These are phyloP conservation scores for Etheostoma spectabile DNA, from an alignment of 2,113 vertebrate genomes.

Conservation along the genomic window DNA sequence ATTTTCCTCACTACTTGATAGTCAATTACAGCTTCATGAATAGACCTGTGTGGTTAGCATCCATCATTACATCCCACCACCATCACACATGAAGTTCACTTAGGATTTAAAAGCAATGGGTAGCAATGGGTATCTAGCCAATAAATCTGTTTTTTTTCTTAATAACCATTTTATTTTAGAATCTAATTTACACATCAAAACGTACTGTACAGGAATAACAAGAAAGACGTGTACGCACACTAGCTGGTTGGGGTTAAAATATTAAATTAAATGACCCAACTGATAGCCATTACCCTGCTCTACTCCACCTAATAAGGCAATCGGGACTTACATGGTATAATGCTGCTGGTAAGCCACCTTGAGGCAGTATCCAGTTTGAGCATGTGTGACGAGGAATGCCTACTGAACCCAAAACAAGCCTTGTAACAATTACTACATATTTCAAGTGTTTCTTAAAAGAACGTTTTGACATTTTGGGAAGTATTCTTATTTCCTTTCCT, in stretches of 20 bases:
- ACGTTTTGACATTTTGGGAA: neutral
- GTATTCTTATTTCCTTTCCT: neutral
- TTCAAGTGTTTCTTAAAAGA: neutral
- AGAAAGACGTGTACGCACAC: conserved; percentile 37
- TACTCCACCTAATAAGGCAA: conserved; percentile 44
- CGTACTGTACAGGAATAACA: conserved; percentile 37
- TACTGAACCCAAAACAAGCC: conserved; percentile 2
- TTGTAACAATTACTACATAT: neutral
- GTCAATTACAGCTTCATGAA: conserved; percentile 69
- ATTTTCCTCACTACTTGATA: conserved; percentile 56
- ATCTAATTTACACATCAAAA: conserved; percentile 50
- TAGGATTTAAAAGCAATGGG: conserved; percentile 49
- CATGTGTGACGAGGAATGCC: neutral
- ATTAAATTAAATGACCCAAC: conserved; percentile 51
- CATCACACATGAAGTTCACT: conserved; percentile 44
- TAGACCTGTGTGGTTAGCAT: conserved; percentile 53
- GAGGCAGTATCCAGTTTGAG: conserved; percentile 4
- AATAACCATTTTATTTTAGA: conserved; percentile 36
- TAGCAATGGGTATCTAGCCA: conserved; percentile 20
- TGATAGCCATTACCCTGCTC: conserved; percentile 41
- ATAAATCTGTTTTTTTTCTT: conserved; percentile 40
- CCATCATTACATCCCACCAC: conserved; percentile 16
- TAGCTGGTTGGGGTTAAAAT: conserved; percentile 27
- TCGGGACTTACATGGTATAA: conserved; percentile 26
- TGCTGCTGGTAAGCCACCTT: conserved; percentile 26